phyloP scores from a whole-genome alignment of 2,888 invertebrate species.

The Yponomeuta evonymella region DNA sequence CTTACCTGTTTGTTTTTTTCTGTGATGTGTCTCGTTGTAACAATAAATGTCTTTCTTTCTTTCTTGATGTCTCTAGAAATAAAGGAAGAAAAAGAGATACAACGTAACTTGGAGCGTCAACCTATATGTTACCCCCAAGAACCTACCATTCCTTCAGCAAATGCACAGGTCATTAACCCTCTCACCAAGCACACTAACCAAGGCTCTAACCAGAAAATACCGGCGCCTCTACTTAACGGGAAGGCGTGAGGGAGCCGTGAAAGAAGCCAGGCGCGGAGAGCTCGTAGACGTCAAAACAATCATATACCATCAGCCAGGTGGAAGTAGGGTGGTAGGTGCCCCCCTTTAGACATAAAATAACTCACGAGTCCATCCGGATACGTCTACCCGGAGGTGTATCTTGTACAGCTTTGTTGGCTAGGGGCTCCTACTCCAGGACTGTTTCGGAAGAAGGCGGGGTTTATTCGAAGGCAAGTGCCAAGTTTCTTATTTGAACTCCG shows the following conservation, averaged over 20 bases:
- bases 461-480: neutral
- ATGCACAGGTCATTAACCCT: no score
- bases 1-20: no score
- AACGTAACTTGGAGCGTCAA: no score
- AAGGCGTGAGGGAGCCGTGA: neutral
- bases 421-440: neutral
- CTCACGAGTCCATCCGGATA: slow-evolving; percentile 10
- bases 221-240: neutral
- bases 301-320: slow-evolving; percentile 10
- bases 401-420: slow-evolving; percentile 8
- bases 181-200: neutral
- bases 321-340: neutral
- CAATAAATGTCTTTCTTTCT: no score
- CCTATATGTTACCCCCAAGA: no score
- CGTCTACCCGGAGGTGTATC: neutral
- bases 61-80: no score
- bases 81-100: no score
- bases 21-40: no score
- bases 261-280: slow-evolving; percentile 1
- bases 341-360: neutral
- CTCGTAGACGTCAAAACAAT: slow-evolving; percentile 11
- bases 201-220: neutral
- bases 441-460: neutral
- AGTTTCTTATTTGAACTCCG: neutral
- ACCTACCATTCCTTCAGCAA: no score